These are phyloP conservation scores for Eucera pruinosa DNA, from an alignment of 2,888 invertebrate genomes.

Conservation along the genomic window DNA sequence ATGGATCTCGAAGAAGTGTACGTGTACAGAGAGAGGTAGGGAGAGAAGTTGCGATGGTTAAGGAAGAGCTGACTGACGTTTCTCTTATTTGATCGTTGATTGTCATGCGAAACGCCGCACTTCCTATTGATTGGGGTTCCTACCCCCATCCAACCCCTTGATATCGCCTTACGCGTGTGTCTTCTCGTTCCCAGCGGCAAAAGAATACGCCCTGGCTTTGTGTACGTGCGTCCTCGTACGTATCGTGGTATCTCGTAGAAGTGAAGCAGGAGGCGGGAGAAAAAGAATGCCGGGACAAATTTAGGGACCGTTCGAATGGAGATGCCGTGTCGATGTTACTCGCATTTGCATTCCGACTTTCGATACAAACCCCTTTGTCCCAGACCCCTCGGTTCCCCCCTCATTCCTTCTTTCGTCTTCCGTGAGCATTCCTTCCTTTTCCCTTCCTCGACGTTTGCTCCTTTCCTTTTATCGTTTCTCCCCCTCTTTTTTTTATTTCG, in stretches of 20 bases:
- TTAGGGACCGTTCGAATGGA: conserved; percentile 78
- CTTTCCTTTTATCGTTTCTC: too few relatives aligned
- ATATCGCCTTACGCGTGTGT: conserved; percentile 53
- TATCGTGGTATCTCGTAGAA: conserved; percentile 51
- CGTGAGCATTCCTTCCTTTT: too few relatives aligned
- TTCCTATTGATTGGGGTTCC: conserved; percentile 76
- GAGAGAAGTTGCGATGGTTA: conserved; percentile 39
- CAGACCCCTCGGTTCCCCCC: conserved; percentile 60
- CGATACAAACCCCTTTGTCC: conserved; percentile 77
- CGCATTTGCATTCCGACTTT: conserved; percentile 79
- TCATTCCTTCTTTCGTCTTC: conserved; percentile 19
- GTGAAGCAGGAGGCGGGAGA: conserved; percentile 47
- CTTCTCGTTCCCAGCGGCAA: conserved; percentile 48
- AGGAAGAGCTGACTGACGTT: conserved; percentile 72
- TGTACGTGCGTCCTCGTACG: conserved; percentile 29
- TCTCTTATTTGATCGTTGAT: conserved; percentile 81
- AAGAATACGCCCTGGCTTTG: conserved; percentile 34
- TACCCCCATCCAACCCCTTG: conserved; percentile 5
- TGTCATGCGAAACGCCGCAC: conserved; percentile 80
- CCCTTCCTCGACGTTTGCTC: too few relatives aligned
- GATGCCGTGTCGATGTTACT: conserved; percentile 79
- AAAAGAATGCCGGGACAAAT: conserved; percentile 74
- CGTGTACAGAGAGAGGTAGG: conserved; percentile 28
- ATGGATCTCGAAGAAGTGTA: conserved; percentile 7
- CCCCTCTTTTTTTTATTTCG: neutral